phyloP scores from a whole-genome alignment of 2,888 invertebrate species.

The Pristionchus fissidentatus region DNA sequence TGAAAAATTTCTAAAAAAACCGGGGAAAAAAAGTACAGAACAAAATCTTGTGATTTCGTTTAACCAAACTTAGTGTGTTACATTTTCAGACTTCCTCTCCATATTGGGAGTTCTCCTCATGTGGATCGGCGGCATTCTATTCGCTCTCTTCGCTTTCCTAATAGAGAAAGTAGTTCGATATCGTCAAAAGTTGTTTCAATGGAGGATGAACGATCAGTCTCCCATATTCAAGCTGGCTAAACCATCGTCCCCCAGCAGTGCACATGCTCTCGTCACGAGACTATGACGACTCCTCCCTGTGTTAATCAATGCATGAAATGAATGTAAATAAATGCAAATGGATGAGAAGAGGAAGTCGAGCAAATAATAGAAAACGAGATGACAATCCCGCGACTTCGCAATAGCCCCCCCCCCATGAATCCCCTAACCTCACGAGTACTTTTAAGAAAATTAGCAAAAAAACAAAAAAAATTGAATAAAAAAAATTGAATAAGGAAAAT shows the following conservation, averaged over 20 bases:
- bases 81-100: not conserved
- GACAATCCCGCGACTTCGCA: too few relatives aligned
- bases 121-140: not conserved
- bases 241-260: not conserved
- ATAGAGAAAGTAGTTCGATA: not conserved
- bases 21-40: too few relatives aligned
- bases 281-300: too few relatives aligned
- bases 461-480: too few relatives aligned
- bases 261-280: not conserved
- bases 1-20: not conserved
- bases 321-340: not conserved
- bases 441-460: too few relatives aligned
- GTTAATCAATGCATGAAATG: too few relatives aligned
- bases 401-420: too few relatives aligned
- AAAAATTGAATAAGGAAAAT: too few relatives aligned
- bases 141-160: not conserved
- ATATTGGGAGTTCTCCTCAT: not conserved
- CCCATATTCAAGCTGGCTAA: slow-evolving; percentile 7
- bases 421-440: too few relatives aligned
- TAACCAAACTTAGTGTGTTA: not conserved
- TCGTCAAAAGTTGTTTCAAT: slow-evolving; percentile 2
- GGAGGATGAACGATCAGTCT: not conserved
- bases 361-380: too few relatives aligned
- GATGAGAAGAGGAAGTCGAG: too few relatives aligned
- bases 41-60: too few relatives aligned